Conservation (phyloP, 2,797 vertebrate species). For the Parambassis ranga region DNA sequence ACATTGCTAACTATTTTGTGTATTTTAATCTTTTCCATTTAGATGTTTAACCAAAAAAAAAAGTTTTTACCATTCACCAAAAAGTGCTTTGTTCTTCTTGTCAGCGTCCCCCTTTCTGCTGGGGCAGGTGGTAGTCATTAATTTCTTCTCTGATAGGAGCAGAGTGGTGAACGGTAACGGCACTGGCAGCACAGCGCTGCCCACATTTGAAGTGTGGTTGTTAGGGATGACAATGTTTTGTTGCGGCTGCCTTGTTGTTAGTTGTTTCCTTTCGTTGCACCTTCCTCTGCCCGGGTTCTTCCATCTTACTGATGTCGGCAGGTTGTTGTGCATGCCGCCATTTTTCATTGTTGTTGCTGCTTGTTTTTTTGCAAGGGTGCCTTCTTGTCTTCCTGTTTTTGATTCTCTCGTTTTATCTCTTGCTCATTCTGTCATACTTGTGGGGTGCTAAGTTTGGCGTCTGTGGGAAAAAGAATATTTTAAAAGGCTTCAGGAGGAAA, state of each 20-base stretch:
- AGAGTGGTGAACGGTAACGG: background rate
- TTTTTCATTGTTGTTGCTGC: slow-evolving; percentile 6
- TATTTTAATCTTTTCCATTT: too few relatives aligned
- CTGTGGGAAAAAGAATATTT: slow-evolving; percentile 4
- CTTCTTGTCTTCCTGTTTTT: background rate
- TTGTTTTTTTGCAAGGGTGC: slow-evolving; percentile 10
- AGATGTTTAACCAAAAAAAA: too few relatives aligned
- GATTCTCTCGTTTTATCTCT: slow-evolving; percentile 1
- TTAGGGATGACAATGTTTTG: slow-evolving; percentile 25
- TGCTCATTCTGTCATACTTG: slow-evolving; percentile 1
- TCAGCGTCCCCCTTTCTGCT: background rate
- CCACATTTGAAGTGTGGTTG: slow-evolving; percentile 16
- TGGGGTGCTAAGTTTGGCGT: background rate
- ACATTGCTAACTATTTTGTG: too few relatives aligned
- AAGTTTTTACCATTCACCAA: background rate
- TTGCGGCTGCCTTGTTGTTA: slow-evolving; percentile 6
- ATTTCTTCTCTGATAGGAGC: background rate
- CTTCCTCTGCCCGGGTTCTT: slow-evolving; percentile 6
- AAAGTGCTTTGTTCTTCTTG: background rate
- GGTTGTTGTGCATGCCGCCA: slow-evolving; percentile 9
- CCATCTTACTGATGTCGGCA: slow-evolving; percentile 25
- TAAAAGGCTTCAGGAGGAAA: background rate
- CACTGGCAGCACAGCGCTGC: background rate
- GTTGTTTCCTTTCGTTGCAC: slow-evolving; percentile 7
- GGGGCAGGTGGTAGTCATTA: background rate